These are phyloP conservation scores for Lithobates pipiens DNA, from an alignment of 2,797 vertebrate species.

Conservation along the genomic window DNA sequence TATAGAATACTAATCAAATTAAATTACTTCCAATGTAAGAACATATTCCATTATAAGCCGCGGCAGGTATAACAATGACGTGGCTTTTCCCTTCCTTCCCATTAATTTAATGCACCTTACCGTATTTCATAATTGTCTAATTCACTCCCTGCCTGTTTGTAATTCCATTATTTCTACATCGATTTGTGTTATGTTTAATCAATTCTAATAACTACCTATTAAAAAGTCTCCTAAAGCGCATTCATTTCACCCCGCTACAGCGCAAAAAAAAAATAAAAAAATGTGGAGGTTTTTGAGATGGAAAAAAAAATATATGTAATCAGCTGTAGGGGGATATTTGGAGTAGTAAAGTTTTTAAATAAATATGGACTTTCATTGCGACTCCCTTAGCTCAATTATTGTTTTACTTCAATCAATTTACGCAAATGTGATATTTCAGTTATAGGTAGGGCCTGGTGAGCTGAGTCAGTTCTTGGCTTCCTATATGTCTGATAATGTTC, in stretches of 20 bases:
- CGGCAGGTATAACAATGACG: not conserved
- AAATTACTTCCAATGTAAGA: slow-evolving; percentile 12
- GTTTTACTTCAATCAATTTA: too few species aligned
- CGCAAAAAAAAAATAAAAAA: not conserved
- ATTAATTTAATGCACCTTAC: slow-evolving; percentile 33
- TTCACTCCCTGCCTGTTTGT: slow-evolving; percentile 28
- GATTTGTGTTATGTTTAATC: slow-evolving; percentile 48
- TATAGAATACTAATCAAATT: slow-evolving; percentile 3
- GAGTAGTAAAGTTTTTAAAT: too few species aligned
- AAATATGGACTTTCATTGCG: too few species aligned
- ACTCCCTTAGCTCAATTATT: too few species aligned
- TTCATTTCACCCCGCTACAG: not conserved
- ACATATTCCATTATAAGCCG: not conserved
- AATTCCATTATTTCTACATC: slow-evolving; percentile 45
- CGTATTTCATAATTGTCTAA: slow-evolving; percentile 39
- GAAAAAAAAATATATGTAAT: too few species aligned
- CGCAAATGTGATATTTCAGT: too few species aligned
- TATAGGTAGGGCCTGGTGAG: too few species aligned
- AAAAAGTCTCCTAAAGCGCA: slow-evolving; percentile 19
- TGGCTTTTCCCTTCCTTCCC: not conserved
- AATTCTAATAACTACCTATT: slow-evolving; percentile 52
- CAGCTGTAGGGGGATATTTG: too few species aligned
- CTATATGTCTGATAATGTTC: too few species aligned
- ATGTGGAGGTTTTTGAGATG: too few species aligned
- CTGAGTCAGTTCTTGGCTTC: too few species aligned